A percentile compares a stretch with the other conserved stretches of the same genome.
Conservation (phyloP, 2,888 invertebrate species). For the Dysmachus trigonus region DNA sequence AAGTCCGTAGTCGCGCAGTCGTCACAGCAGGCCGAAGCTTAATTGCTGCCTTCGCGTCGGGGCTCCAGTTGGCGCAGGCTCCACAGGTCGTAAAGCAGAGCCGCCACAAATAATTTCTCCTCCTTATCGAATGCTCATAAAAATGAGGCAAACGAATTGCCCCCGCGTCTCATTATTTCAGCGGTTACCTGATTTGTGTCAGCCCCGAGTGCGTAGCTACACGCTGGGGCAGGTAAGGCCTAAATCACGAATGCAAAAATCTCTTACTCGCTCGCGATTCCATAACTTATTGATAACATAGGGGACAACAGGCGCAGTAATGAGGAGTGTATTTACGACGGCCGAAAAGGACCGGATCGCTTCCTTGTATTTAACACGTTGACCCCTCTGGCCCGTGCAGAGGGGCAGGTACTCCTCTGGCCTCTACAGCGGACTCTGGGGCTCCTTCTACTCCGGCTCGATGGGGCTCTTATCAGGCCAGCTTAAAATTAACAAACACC, state of each 20-base stretch:
- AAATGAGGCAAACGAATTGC: constrained; percentile 32
- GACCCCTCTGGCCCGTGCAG: constrained; percentile 48
- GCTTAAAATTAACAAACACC: constrained; percentile 47
- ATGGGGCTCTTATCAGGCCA: constrained; percentile 40
- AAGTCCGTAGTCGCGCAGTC: not conserved
- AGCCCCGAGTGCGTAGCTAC: not conserved
- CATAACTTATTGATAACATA: constrained; percentile 49
- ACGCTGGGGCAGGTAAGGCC: constrained; percentile 1
- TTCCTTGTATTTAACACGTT: constrained; percentile 53
- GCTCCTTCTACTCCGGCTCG: constrained; percentile 18
- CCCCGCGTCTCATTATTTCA: constrained; percentile 11
- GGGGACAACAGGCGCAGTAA: constrained; percentile 48
- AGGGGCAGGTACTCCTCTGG: not conserved
- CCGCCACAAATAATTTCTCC: constrained; percentile 43
- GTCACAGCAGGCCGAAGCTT: not conserved
- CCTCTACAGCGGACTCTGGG: not conserved
- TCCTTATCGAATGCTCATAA: constrained; percentile 47
- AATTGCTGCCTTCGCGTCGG: not conserved
- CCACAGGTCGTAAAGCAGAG: not conserved
- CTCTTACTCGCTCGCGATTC: constrained; percentile 35
- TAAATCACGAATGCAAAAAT: constrained; percentile 39
- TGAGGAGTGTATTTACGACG: constrained; percentile 53
- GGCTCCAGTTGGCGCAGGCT: not conserved
- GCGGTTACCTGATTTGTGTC: not conserved
- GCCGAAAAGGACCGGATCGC: constrained; percentile 52